Percentiles rank a stretch among this genome's conserved stretches.
These are phyloP conservation scores for Pseudochromis fuscus DNA, from an alignment of 2,797 vertebrate species.

Conservation along the genomic window DNA sequence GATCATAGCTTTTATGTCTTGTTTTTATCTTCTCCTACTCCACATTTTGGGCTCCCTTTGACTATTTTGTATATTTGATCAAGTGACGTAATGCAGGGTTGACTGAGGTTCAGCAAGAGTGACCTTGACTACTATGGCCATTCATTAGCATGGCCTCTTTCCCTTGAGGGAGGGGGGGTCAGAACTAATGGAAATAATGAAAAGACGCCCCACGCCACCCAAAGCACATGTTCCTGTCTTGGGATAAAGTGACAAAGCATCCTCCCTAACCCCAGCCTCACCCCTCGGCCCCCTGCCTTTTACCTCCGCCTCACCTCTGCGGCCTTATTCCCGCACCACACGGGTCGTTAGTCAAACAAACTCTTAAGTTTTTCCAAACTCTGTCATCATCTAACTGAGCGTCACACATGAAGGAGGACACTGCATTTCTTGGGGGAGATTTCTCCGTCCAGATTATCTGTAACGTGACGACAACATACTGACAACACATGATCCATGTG, in stretches of 20 bases:
- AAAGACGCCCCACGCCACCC: constrained; percentile 9
- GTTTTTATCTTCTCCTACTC: background rate
- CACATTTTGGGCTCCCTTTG: background rate
- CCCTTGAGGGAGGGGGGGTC: constrained; percentile 9
- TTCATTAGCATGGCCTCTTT: constrained; percentile 42
- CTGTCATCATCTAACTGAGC: constrained; percentile 38
- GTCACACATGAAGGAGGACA: constrained; percentile 17
- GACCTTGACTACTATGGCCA: constrained; percentile 61
- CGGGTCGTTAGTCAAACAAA: constrained; percentile 65
- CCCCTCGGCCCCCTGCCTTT: constrained; percentile 31
- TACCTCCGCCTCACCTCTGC: constrained; percentile 58
- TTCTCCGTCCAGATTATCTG: constrained; percentile 24
- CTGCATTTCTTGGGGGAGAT: background rate
- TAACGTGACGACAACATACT: constrained; percentile 28
- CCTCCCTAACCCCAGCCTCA: constrained; percentile 48
- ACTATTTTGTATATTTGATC: constrained; percentile 28
- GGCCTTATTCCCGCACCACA: constrained; percentile 51
- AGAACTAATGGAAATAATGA: constrained; percentile 51
- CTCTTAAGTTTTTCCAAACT: constrained; percentile 45
- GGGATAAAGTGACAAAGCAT: constrained; percentile 46
- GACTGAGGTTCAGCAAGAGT: constrained; percentile 23
- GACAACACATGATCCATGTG: constrained; percentile 24
- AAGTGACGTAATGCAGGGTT: constrained; percentile 42
- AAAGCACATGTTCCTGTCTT: constrained; percentile 39
- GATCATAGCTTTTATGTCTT: background rate